phyloP scores from a whole-genome alignment of 1,140 invertebrate species.

The Drosophila arawakana region DNA sequence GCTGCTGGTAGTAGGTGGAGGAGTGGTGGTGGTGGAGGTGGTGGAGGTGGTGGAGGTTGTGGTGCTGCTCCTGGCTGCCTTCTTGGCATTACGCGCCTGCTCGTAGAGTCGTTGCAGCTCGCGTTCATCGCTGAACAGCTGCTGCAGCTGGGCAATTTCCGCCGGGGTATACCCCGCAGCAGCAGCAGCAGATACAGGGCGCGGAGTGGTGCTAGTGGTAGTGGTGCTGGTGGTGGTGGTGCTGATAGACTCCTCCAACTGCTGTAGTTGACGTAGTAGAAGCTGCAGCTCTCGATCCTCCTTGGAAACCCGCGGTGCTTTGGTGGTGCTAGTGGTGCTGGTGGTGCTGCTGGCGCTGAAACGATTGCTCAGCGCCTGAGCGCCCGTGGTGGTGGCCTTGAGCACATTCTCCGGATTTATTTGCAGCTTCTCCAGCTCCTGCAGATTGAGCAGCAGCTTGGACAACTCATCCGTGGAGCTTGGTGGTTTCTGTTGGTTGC shows the following conservation, averaged over 20 bases:
- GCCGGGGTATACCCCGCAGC: neutral
- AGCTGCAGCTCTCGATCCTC: slow-evolving; percentile 56
- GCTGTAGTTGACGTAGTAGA: slow-evolving; percentile 49
- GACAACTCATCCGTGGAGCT: slow-evolving; percentile 62
- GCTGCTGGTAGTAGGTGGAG: slow-evolving; percentile 38
- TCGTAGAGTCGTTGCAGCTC: slow-evolving; percentile 75
- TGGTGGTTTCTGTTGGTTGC: slow-evolving; percentile 60
- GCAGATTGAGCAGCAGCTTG: slow-evolving; percentile 75
- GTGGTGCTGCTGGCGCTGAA: slow-evolving; percentile 37
- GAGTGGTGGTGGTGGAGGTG: slow-evolving; percentile 28
- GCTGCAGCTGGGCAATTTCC: slow-evolving; percentile 61
- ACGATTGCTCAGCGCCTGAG: slow-evolving; percentile 55
- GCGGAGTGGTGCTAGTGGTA: slow-evolving; percentile 35
- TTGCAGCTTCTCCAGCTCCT: slow-evolving; percentile 73
- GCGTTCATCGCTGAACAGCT: slow-evolving; percentile 70
- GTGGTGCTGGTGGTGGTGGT: slow-evolving; percentile 5
- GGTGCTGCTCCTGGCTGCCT: slow-evolving; percentile 33
- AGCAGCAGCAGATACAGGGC: slow-evolving; percentile 3
- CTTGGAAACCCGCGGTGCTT: neutral
- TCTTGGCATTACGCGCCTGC: slow-evolving; percentile 68
- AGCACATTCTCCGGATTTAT: slow-evolving; percentile 76
- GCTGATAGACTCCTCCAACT: slow-evolving; percentile 45
- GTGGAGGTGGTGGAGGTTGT: slow-evolving; percentile 32
- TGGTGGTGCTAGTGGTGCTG: slow-evolving; percentile 11
- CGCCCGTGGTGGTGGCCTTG: slow-evolving; percentile 40